Evolutionary conservation across 2,113 vertebrate genomes (phyloP).

Genomic region (Prunella himalayana): DNA sequence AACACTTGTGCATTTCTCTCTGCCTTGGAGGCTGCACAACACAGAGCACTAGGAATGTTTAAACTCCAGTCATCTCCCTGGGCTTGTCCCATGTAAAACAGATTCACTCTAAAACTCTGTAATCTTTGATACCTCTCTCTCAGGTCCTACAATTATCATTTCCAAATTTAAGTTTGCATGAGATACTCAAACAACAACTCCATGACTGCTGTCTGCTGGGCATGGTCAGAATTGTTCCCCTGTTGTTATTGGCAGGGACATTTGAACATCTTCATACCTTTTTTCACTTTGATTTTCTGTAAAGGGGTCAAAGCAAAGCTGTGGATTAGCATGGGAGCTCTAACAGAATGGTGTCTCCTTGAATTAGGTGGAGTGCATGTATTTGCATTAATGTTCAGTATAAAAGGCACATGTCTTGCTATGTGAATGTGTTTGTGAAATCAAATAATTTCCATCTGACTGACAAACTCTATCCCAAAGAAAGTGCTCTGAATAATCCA

Average conservation of each 20-base stretch:
- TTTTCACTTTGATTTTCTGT: background rate
- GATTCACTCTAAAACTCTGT: background rate
- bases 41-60: background rate
- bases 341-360: background rate
- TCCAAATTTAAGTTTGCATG: background rate
- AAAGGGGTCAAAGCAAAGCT: background rate
- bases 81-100: background rate
- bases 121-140: background rate
- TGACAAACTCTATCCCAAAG: conserved; percentile 2
- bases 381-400: conserved; percentile 39
- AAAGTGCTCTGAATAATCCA: conserved; percentile 20
- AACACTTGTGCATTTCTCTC: background rate
- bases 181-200: background rate
- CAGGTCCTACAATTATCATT: background rate
- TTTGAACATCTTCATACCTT: background rate
- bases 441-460: conserved; percentile 32
- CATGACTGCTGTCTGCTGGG: background rate
- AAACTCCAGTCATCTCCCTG: background rate
- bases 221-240: background rate
- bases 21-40: background rate
- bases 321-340: background rate
- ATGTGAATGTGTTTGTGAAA: conserved; percentile 2
- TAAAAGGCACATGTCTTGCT: background rate
- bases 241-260: background rate
- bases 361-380: background rate